A percentile compares a stretch with the other conserved stretches of the same genome.
Evolutionary conservation across 1,140 invertebrate species (phyloP).

Genomic region (Ips nitidus): DNA sequence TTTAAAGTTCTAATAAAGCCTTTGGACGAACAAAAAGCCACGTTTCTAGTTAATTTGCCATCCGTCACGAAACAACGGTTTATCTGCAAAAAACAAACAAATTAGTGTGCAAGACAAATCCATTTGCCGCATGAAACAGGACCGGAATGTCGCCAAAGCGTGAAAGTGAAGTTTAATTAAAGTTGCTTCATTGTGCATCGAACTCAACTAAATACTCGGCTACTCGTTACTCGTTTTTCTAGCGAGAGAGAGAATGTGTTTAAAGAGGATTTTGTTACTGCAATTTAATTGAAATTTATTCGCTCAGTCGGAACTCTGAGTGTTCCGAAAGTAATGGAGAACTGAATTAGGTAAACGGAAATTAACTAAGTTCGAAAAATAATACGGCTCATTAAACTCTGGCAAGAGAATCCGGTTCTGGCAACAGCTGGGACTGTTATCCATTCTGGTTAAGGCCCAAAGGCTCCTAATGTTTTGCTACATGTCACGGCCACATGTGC

Average conservation of each 20-base stretch:
- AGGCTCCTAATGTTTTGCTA: conserved; percentile 2
- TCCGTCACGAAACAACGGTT: conserved; percentile 24
- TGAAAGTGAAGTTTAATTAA: conserved; percentile 13
- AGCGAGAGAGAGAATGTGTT: too few species aligned
- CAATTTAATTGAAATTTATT: too few species aligned
- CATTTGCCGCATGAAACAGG: conserved; percentile 19
- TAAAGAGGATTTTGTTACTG: too few species aligned
- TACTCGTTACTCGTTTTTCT: too few species aligned
- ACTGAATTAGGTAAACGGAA: too few species aligned
- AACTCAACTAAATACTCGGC: too few species aligned
- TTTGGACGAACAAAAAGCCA: conserved; percentile 14
- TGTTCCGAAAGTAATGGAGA: too few species aligned
- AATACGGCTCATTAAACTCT: not conserved
- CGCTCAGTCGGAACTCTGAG: too few species aligned
- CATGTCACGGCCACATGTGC: conserved; percentile 10
- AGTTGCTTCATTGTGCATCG: not conserved
- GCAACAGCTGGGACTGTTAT: conserved; percentile 1
- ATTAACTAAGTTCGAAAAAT: too few species aligned
- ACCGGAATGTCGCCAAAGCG: conserved; percentile 3
- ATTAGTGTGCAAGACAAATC: conserved; percentile 25
- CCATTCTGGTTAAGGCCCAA: not conserved
- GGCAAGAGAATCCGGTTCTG: conserved; percentile 2
- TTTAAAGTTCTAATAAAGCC: conserved; percentile 17
- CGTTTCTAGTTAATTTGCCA: conserved; percentile 21
- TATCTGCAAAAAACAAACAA: conserved; percentile 29